A percentile compares a stretch with the other conserved stretches of the same genome.
Conservation (phyloP, 92 coral and sea anemone species). For the Epizoanthus rinbou region DNA sequence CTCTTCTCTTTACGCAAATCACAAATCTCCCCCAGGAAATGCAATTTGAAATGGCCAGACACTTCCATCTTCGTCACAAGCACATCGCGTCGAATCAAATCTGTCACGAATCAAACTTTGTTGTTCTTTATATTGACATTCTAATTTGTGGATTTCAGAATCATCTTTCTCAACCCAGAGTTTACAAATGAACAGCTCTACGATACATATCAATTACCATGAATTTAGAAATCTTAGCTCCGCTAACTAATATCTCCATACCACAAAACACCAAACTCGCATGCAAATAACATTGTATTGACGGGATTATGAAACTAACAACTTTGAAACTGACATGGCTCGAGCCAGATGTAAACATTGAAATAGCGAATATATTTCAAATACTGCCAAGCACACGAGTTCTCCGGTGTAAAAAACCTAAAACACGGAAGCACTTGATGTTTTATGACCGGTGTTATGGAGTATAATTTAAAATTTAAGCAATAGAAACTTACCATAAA, state of each 20-base stretch:
- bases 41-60: neutral
- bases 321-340: neutral
- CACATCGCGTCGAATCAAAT: constrained; percentile 16
- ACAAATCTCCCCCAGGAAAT: neutral
- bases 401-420: neutral
- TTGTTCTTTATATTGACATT: neutral
- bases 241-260: neutral
- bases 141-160: neutral
- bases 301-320: constrained; percentile 6
- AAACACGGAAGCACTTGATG: neutral
- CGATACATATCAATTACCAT: neutral
- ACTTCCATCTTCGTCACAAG: neutral
- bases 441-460: constrained; percentile 1
- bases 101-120: neutral
- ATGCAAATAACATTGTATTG: neutral
- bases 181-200: neutral
- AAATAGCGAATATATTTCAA: constrained; percentile 1
- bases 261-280: constrained; percentile 18
- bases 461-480: neutral
- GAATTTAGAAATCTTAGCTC: constrained; percentile 1
- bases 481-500: neutral
- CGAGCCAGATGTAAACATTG: constrained; percentile 15
- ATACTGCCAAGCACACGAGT: neutral
- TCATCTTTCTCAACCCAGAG: neutral
- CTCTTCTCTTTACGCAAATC: neutral